Percentiles rank a stretch among this genome's conserved stretches.
phyloP scores from a whole-genome alignment of 2,797 vertebrate genomes.

The Antennarius maculatus region DNA sequence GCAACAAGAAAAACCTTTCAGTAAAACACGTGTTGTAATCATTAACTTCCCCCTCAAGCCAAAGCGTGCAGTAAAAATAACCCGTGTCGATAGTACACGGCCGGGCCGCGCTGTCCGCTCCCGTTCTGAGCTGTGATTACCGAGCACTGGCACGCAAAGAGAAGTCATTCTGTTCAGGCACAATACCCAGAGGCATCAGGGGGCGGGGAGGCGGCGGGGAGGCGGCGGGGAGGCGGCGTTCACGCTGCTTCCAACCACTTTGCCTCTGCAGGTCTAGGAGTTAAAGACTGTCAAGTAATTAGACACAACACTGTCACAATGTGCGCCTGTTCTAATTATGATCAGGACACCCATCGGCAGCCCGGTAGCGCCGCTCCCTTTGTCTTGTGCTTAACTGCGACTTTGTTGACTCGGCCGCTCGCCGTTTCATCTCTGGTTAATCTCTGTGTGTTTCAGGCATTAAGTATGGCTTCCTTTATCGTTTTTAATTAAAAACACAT shows the following conservation, averaged over 20 bases:
- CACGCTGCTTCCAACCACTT: conserved; percentile 50
- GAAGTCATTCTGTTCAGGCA: conserved; percentile 46
- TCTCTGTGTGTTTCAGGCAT: conserved; percentile 39
- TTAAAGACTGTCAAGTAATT: conserved; percentile 59
- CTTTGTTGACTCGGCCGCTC: conserved; percentile 49
- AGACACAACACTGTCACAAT: conserved; percentile 41
- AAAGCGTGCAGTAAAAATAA: conserved; percentile 55
- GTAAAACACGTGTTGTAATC: conserved; percentile 44
- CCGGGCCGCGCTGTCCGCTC: conserved; percentile 45
- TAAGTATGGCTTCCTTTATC: conserved; percentile 56
- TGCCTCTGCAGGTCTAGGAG: conserved; percentile 48
- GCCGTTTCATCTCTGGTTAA: conserved; percentile 38
- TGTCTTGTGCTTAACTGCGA: conserved; percentile 19
- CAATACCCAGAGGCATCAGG: conserved; percentile 43
- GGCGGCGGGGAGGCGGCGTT: conserved; percentile 23
- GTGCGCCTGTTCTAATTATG: conserved; percentile 53
- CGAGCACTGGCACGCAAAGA: conserved; percentile 38
- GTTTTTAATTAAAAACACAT: conserved; percentile 77
- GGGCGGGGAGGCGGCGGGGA: conserved; percentile 20
- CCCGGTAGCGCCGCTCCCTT: conserved; percentile 41
- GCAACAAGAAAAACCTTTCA: conserved; percentile 41
- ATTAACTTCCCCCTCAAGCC: conserved; percentile 49
- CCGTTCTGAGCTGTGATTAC: conserved; percentile 68
- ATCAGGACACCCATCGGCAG: conserved; percentile 45
- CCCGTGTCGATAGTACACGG: conserved; percentile 55